A percentile compares a stretch with the other conserved stretches of the same genome.
Conservation (phyloP, 2,113 vertebrate species). For the Toxostoma redivivum region DNA sequence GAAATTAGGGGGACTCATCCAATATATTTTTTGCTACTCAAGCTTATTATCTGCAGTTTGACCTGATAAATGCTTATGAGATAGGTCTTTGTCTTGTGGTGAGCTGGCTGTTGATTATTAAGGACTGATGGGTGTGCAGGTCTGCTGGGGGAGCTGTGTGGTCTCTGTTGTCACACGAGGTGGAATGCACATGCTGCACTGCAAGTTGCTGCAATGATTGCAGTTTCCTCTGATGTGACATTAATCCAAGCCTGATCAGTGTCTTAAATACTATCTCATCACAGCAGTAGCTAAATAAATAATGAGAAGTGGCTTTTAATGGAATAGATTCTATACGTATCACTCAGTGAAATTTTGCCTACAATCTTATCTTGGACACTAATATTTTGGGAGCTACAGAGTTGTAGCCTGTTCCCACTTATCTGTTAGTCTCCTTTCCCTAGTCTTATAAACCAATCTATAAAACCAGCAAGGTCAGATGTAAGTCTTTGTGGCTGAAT, state of each 20-base stretch:
- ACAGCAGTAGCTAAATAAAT: not conserved
- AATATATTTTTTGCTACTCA: not conserved
- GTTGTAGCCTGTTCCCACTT: not conserved
- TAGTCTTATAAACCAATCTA: not conserved
- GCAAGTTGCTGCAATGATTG: not conserved
- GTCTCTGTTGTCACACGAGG: not conserved
- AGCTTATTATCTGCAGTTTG: not conserved
- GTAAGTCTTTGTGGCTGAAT: not conserved
- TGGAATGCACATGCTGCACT: not conserved
- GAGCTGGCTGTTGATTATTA: fast-evolving
- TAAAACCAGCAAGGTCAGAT: not conserved
- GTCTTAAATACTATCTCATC: not conserved
- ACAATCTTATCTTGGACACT: not conserved
- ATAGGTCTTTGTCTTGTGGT: not conserved
- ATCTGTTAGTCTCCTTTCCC: not conserved
- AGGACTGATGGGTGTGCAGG: not conserved
- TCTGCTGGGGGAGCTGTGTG: not conserved
- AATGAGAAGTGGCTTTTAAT: not conserved
- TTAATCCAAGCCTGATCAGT: not conserved
- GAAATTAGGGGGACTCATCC: not conserved
- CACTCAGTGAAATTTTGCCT: not conserved
- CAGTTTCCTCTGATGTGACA: not conserved
- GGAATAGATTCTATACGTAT: not conserved
- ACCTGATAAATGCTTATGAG: not conserved
- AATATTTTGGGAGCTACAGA: not conserved